These are phyloP conservation scores for Drosophila lacertosa DNA, from an alignment of 1,140 invertebrate species.

Conservation along the genomic window DNA sequence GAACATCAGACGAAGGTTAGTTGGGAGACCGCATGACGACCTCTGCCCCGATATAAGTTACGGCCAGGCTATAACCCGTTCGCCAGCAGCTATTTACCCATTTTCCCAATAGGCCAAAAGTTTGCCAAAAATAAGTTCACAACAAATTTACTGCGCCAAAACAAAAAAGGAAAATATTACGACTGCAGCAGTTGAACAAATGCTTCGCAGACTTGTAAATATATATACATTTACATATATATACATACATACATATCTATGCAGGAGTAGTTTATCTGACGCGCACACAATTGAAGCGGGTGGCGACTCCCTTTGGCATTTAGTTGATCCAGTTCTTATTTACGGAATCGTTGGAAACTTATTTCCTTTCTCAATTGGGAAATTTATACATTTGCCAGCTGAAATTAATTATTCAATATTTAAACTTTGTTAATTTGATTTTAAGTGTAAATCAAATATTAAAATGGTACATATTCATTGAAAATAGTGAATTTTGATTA, in stretches of 20 bases:
- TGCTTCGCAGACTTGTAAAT: slow-evolving; percentile 16
- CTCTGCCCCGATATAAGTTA: slow-evolving; percentile 23
- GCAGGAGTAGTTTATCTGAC: slow-evolving; percentile 15
- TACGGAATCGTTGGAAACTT: not conserved
- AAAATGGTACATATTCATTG: too few relatives aligned
- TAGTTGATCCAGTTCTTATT: not conserved
- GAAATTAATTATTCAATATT: too few relatives aligned
- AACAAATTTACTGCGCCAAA: slow-evolving; percentile 50
- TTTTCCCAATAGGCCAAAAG: slow-evolving; percentile 51
- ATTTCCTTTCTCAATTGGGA: too few relatives aligned
- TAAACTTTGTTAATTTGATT: too few relatives aligned
- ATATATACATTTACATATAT: not conserved
- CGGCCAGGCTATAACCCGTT: slow-evolving; percentile 39
- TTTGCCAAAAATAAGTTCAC: slow-evolving; percentile 55
- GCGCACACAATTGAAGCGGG: slow-evolving; percentile 33
- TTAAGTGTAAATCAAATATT: too few relatives aligned
- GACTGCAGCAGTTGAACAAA: slow-evolving; percentile 47
- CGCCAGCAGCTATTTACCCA: slow-evolving; percentile 9
- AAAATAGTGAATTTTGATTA: too few relatives aligned
- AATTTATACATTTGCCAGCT: too few relatives aligned
- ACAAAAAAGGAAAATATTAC: slow-evolving; percentile 33
- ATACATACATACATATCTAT: not conserved
- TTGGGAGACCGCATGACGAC: slow-evolving; percentile 36
- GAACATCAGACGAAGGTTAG: slow-evolving; percentile 43
- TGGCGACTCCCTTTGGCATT: slow-evolving; percentile 17